These are phyloP conservation scores for Apodemus agrarius DNA, from an alignment of 2,797 vertebrate genomes.

Conservation along the genomic window DNA sequence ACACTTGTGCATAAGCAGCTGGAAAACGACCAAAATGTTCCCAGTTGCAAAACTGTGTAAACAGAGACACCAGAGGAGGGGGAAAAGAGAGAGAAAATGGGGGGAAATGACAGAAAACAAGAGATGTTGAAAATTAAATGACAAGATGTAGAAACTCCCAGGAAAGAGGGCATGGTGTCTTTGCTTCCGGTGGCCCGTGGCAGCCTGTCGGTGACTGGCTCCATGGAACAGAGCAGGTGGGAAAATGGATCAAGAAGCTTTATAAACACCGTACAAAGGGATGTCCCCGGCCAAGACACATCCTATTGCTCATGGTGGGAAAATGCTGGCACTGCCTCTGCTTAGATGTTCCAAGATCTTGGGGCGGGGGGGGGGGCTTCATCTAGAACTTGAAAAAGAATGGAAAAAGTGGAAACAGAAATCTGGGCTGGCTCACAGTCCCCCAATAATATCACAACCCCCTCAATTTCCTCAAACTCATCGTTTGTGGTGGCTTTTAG, in stretches of 20 bases:
- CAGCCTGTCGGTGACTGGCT: not conserved
- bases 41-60: slow-evolving; percentile 71
- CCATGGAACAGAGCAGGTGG: slow-evolving; percentile 43
- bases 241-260: slow-evolving; percentile 31
- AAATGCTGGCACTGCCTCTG: slow-evolving; percentile 43
- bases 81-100: not conserved
- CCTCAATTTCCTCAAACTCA: slow-evolving; percentile 60
- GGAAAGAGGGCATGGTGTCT: not conserved
- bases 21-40: slow-evolving; percentile 78
- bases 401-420: slow-evolving; percentile 60
- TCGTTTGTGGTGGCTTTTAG: slow-evolving; percentile 67
- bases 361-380: too few species aligned
- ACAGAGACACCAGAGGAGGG: slow-evolving; percentile 61
- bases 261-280: slow-evolving; percentile 59
- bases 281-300: not conserved
- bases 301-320: slow-evolving; percentile 2
- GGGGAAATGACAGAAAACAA: not conserved
- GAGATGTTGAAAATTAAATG: slow-evolving; percentile 57
- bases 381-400: slow-evolving; percentile 58
- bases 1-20: slow-evolving; percentile 82
- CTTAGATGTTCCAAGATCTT: slow-evolving; percentile 32
- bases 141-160: not conserved
- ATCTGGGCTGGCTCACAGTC: slow-evolving; percentile 1
- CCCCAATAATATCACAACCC: slow-evolving; percentile 54
- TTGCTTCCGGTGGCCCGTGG: not conserved